Evolutionary conservation across 1,140 invertebrate species (phyloP).

Genomic region (Xylocopa sonorina): DNA sequence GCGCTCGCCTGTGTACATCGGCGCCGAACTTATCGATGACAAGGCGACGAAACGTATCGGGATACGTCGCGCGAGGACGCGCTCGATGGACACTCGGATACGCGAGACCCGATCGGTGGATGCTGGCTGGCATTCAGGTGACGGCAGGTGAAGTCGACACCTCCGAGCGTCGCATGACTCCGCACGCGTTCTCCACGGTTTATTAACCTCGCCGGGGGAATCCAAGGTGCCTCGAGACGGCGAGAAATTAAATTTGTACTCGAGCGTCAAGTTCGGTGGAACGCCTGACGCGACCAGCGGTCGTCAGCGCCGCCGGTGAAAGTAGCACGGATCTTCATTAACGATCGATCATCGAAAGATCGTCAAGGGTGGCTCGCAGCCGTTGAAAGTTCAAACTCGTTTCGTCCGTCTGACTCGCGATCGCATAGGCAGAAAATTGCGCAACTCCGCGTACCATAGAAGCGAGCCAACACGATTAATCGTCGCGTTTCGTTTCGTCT

Average conservation of each 20-base stretch:
- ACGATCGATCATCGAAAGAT: too few relatives aligned
- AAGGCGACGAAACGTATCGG: constrained; percentile 50
- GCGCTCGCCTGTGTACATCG: neutral
- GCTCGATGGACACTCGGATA: constrained; percentile 26
- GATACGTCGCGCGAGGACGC: constrained; percentile 14
- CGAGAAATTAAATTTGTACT: neutral
- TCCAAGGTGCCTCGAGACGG: too few relatives aligned
- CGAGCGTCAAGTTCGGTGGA: neutral
- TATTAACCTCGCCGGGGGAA: neutral
- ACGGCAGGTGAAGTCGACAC: constrained; percentile 35
- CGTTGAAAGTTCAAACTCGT: neutral
- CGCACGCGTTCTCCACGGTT: neutral
- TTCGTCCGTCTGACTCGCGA: too few relatives aligned
- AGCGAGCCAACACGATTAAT: constrained; percentile 57
- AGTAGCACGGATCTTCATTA: too few relatives aligned
- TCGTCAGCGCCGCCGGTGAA: too few relatives aligned
- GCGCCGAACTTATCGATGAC: constrained; percentile 29
- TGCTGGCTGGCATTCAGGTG: constrained; percentile 6
- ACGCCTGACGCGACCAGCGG: too few relatives aligned
- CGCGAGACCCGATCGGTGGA: neutral
- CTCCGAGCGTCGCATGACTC: neutral
- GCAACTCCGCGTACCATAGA: constrained; percentile 24
- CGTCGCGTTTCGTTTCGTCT: constrained; percentile 55
- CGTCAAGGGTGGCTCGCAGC: too few relatives aligned
- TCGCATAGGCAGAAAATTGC: constrained; percentile 29